A percentile compares a stretch with the other conserved stretches of the same genome.
These are phyloP conservation scores for Orthonevra nobilis DNA, from an alignment of 2,888 invertebrate species.

Conservation along the genomic window DNA sequence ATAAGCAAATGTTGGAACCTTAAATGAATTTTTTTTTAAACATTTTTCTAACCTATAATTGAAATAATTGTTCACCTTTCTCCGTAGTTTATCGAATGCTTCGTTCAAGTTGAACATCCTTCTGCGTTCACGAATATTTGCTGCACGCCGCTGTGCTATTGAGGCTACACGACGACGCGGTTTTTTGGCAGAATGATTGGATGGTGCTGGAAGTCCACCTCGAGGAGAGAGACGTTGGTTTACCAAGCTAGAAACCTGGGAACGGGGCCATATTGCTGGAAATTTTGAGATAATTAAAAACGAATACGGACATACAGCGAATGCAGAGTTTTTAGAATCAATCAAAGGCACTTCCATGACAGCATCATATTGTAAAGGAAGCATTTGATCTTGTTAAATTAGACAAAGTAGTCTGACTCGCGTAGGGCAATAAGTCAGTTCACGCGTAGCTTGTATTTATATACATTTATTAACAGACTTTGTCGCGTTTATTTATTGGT, in stretches of 20 bases:
- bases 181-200: conserved; percentile 84
- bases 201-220: conserved; percentile 73
- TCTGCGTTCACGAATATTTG: conserved; percentile 94
- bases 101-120: conserved; percentile 98
- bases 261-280: conserved; percentile 82
- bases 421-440: too few species aligned
- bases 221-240: conserved; percentile 75
- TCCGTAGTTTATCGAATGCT: conserved; percentile 94
- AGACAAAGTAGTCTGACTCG: too few species aligned
- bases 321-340: too few species aligned
- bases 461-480: too few species aligned
- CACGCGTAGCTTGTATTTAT: too few species aligned
- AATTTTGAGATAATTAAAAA: too few species aligned
- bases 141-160: conserved; percentile 93
- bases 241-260: conserved; percentile 82
- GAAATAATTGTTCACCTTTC: conserved; percentile 91
- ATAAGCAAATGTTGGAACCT: conserved; percentile 97
- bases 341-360: too few species aligned
- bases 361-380: too few species aligned
- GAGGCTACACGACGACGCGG: conserved; percentile 93
- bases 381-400: too few species aligned
- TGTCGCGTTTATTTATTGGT: too few species aligned
- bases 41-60: too few species aligned
- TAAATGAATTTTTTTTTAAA: neutral
- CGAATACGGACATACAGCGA: too few species aligned